Evolutionary conservation across 2,113 vertebrate species (phyloP).

Genomic region (Colossoma macropomum): DNA sequence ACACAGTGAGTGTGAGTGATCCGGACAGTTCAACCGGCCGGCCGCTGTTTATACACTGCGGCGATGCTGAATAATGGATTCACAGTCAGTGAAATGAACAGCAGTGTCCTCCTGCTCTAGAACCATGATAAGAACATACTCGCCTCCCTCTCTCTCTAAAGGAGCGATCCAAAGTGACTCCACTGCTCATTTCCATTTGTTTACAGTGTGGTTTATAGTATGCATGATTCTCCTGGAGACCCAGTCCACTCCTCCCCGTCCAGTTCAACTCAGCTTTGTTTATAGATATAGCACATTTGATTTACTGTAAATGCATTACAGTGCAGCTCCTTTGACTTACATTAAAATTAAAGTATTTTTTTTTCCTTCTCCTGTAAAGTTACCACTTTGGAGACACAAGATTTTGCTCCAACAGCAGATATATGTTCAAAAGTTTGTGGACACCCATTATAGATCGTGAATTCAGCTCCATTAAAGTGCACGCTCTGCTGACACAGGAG

Average conservation of each 20-base stretch:
- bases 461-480: too few relatives aligned
- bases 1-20: slow-evolving; percentile 29
- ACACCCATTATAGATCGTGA: too few relatives aligned
- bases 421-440: too few relatives aligned
- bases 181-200: not conserved
- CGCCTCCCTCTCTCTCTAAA: not conserved
- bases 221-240: not conserved
- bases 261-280: not conserved
- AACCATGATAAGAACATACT: not conserved
- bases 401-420: too few relatives aligned
- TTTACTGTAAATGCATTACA: not conserved
- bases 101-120: slow-evolving; percentile 7
- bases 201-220: not conserved
- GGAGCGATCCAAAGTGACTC: not conserved
- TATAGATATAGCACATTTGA: not conserved
- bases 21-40: slow-evolving; percentile 25
- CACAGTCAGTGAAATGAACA: not conserved
- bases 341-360: too few relatives aligned
- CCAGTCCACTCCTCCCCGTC: not conserved
- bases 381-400: too few relatives aligned
- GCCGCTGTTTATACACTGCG: slow-evolving; percentile 27
- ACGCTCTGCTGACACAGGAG: too few relatives aligned
- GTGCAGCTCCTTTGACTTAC: too few relatives aligned
- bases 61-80: slow-evolving; percentile 38
- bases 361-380: too few relatives aligned